phyloP scores from a whole-genome alignment of 2,113 vertebrate species.

The Periophthalmus modestus region DNA sequence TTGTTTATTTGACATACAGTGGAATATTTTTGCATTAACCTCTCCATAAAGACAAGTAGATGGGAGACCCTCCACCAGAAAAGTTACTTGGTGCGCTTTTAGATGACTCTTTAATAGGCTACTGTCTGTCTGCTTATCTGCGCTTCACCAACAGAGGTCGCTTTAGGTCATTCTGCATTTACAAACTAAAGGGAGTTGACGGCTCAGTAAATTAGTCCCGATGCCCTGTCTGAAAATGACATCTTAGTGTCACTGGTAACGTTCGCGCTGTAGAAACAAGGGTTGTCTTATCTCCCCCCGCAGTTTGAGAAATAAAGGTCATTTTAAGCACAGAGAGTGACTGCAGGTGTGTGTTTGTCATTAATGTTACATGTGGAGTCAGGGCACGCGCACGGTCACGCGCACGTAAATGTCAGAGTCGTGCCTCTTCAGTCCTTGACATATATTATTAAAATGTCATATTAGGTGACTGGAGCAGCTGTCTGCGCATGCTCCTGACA shows the following conservation, averaged over 20 bases:
- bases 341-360: neutral
- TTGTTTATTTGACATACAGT: too few relatives aligned
- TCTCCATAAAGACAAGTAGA: too few relatives aligned
- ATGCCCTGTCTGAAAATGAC: neutral
- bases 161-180: neutral
- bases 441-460: constrained; percentile 39
- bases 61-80: too few relatives aligned
- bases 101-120: neutral
- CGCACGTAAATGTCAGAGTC: constrained; percentile 34
- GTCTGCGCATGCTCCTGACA: constrained; percentile 34
- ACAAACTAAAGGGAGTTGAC: neutral
- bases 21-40: too few relatives aligned
- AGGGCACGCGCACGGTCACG: neutral
- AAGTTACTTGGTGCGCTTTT: too few relatives aligned
- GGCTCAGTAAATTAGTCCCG: neutral
- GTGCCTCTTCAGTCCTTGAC: constrained; percentile 3
- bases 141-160: neutral
- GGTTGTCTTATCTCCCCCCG: neutral
- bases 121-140: neutral
- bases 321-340: neutral
- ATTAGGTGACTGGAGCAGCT: constrained; percentile 12
- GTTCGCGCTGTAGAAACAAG: neutral
- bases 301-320: neutral
- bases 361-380: neutral
- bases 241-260: neutral